Evolutionary conservation across 2,797 vertebrate species (phyloP).

Genomic region (Spinibarbus caldwelli): DNA sequence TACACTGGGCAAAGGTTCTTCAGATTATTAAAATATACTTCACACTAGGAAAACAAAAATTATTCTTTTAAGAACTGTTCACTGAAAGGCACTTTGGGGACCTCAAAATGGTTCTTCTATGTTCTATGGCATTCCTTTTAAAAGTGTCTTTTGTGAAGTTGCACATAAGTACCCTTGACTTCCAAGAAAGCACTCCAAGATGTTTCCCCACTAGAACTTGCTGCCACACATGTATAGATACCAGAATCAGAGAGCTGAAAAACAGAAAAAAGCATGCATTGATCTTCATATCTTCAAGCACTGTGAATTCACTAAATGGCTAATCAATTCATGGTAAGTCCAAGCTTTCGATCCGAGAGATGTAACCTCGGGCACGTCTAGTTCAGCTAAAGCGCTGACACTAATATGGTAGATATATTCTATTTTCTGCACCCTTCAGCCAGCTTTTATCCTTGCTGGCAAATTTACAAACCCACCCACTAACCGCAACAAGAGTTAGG

Average conservation of each 20-base stretch:
- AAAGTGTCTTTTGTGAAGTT: slow-evolving; percentile 1
- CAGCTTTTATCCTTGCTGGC: slow-evolving; percentile 64
- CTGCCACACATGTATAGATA: slow-evolving; percentile 96
- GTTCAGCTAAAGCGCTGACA: slow-evolving; percentile 79
- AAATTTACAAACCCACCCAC: slow-evolving; percentile 69
- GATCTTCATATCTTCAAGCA: not conserved
- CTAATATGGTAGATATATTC: slow-evolving; percentile 91
- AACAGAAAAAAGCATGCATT: slow-evolving; percentile 36
- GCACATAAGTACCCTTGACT: slow-evolving; percentile 85
- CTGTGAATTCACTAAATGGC: not conserved
- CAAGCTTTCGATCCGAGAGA: slow-evolving; percentile 67
- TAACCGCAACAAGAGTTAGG: slow-evolving; percentile 79
- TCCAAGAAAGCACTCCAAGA: slow-evolving; percentile 97
- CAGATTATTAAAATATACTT: not conserved
- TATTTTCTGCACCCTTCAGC: slow-evolving; percentile 79
- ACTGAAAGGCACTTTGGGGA: not conserved
- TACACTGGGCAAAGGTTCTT: not conserved
- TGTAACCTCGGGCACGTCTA: not conserved
- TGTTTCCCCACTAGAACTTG: slow-evolving; percentile 97
- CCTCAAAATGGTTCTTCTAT: not conserved
- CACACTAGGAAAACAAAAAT: not conserved
- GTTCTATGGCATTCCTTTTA: not conserved
- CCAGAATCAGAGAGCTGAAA: slow-evolving; percentile 92
- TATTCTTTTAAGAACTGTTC: not conserved
- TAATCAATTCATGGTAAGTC: not conserved